These are phyloP conservation scores for Pristionchus fissidentatus DNA, from an alignment of 2,888 invertebrate species.

Conservation along the genomic window DNA sequence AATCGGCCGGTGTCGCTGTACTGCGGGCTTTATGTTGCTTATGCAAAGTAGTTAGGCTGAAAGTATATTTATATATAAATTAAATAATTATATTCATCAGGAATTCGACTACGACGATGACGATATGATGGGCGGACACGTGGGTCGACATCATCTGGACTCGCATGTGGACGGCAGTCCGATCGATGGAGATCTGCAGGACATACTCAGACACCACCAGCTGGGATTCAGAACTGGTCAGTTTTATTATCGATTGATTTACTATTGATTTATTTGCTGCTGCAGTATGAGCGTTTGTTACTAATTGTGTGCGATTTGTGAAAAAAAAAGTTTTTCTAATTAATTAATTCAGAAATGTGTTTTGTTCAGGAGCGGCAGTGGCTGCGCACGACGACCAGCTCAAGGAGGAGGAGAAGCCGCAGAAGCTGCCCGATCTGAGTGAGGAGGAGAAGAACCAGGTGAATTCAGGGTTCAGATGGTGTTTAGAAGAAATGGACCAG, in stretches of 20 bases:
- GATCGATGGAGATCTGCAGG: neutral
- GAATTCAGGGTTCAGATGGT: neutral
- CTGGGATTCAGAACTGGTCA: slow-evolving; percentile 29
- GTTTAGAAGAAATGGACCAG: neutral
- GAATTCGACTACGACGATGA: slow-evolving; percentile 39
- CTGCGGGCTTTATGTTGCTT: too few relatives aligned
- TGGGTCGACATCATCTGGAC: neutral
- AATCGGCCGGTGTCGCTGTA: too few relatives aligned
- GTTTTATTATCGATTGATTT: too few relatives aligned
- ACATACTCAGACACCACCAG: neutral
- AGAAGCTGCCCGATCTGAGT: slow-evolving; percentile 61
- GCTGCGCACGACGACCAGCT: slow-evolving; percentile 46
- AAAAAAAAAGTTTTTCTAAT: too few relatives aligned
- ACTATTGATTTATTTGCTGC: too few relatives aligned
- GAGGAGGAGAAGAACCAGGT: slow-evolving; percentile 67
- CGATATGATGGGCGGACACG: slow-evolving; percentile 14
- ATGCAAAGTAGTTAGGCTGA: too few relatives aligned
- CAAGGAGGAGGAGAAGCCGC: slow-evolving; percentile 53
- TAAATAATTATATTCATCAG: too few relatives aligned
- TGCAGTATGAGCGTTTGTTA: too few relatives aligned
- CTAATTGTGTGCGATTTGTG: too few relatives aligned
- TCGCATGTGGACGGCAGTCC: slow-evolving; percentile 1
- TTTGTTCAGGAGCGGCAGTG: too few relatives aligned
- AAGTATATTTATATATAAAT: too few relatives aligned
- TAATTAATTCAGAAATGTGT: too few relatives aligned